Evolutionary conservation across 2,113 vertebrate genomes (phyloP).

Genomic region (Origma solitaria): DNA sequence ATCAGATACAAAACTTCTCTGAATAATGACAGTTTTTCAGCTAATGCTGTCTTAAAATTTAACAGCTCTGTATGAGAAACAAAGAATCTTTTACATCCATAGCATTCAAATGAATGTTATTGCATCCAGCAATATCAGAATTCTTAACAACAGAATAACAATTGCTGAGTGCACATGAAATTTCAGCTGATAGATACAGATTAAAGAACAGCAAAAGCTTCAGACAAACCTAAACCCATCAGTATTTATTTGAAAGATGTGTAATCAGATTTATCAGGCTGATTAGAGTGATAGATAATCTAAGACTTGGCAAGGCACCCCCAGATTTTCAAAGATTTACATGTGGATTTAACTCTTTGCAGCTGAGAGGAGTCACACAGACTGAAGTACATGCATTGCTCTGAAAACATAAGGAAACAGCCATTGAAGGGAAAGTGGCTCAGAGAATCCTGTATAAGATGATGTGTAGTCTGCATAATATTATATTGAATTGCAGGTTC

Average conservation of each 20-base stretch:
- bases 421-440: neutral
- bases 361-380: neutral
- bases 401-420: neutral
- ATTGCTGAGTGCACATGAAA: neutral
- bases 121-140: neutral
- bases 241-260: conserved; percentile 35
- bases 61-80: neutral
- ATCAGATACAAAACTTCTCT: neutral
- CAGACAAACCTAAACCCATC: neutral
- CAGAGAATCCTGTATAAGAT: neutral
- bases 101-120: neutral
- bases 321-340: neutral
- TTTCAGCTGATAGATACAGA: conserved; percentile 24
- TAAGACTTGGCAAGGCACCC: neutral
- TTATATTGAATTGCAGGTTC: conserved; percentile 28
- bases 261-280: neutral
- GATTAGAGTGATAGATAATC: conserved; percentile 11
- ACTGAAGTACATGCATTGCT: neutral
- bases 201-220: conserved; percentile 11
- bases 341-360: neutral
- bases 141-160: neutral
- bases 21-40: neutral
- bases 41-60: neutral
- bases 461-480: neutral
- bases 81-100: neutral